phyloP scores from a whole-genome alignment of 2,888 invertebrate genomes.

The Campoplex nolae region DNA sequence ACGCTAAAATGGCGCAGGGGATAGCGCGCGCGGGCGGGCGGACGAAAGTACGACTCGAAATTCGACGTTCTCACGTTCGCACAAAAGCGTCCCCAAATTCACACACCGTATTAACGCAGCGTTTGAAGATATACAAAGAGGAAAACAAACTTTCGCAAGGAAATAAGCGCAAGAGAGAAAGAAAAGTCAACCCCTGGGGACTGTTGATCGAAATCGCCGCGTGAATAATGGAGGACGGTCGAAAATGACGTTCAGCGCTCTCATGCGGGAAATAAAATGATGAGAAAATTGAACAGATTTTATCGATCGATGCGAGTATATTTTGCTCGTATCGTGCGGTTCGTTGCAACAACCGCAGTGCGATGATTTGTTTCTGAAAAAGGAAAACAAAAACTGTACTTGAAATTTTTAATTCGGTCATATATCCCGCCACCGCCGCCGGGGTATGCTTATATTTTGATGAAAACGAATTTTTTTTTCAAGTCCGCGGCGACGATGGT shows the following conservation, averaged over 20 bases:
- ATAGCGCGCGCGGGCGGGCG: neutral
- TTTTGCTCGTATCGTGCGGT: neutral
- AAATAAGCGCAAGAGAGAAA: slow-evolving; percentile 21
- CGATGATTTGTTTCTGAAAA: neutral
- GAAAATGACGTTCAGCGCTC: slow-evolving; percentile 11
- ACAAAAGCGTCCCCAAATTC: neutral
- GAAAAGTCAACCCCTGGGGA: slow-evolving; percentile 47
- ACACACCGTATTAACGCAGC: neutral
- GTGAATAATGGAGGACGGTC: slow-evolving; percentile 65
- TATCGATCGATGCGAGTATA: slow-evolving; percentile 6
- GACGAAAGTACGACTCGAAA: neutral
- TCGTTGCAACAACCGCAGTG: too few relatives aligned
- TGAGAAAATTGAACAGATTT: neutral
- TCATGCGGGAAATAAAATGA: slow-evolving; percentile 14
- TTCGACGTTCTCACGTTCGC: too few relatives aligned
- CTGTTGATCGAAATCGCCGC: slow-evolving; percentile 56
- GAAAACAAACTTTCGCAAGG: slow-evolving; percentile 6
- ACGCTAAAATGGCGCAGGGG: neutral
- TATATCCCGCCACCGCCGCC: neutral
- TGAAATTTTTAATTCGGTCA: neutral
- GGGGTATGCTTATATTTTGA: neutral
- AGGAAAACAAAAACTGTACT: neutral
- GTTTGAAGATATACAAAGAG: neutral
- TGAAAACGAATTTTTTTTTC: neutral
- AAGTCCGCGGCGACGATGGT: neutral